Conservation (phyloP, 2,888 invertebrate species). For the Eristalis tenax region DNA sequence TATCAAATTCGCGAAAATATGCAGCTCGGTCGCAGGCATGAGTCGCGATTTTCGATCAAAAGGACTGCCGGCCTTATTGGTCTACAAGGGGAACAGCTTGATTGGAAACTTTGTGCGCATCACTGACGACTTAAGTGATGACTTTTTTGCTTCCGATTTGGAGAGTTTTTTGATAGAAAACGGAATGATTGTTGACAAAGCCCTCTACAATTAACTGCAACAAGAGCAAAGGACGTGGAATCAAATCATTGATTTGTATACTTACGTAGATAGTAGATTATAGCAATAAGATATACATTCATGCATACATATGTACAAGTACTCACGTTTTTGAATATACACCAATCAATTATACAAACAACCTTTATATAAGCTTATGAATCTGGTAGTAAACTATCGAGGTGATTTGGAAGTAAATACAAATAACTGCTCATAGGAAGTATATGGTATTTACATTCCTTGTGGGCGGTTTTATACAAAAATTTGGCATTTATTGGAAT, state of each 20-base stretch:
- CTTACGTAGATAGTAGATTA: constrained; percentile 38
- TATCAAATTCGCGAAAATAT: constrained; percentile 95
- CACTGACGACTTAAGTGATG: constrained; percentile 92
- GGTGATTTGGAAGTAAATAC: constrained; percentile 34
- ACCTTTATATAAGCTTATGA: constrained; percentile 50
- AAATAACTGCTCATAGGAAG: background rate
- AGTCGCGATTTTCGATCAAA: constrained; percentile 91
- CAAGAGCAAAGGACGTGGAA: background rate
- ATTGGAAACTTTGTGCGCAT: constrained; percentile 96
- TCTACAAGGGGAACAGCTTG: constrained; percentile 94
- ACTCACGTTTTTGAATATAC: constrained; percentile 55
- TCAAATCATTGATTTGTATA: constrained; percentile 51
- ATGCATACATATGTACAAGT: constrained; percentile 11
- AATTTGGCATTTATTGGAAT: background rate
- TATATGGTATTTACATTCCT: background rate
- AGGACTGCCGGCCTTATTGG: constrained; percentile 95
- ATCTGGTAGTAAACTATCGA: constrained; percentile 40
- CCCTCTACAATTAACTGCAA: constrained; percentile 76
- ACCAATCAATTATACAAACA: constrained; percentile 56
- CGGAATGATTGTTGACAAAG: constrained; percentile 89
- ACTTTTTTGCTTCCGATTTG: constrained; percentile 94
- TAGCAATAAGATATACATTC: constrained; percentile 52
- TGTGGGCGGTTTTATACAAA: background rate
- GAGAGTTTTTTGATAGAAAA: constrained; percentile 94
- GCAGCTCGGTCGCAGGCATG: constrained; percentile 90